These are phyloP conservation scores for Nibea coibor DNA, from an alignment of 2,113 vertebrate genomes.

Conservation along the genomic window DNA sequence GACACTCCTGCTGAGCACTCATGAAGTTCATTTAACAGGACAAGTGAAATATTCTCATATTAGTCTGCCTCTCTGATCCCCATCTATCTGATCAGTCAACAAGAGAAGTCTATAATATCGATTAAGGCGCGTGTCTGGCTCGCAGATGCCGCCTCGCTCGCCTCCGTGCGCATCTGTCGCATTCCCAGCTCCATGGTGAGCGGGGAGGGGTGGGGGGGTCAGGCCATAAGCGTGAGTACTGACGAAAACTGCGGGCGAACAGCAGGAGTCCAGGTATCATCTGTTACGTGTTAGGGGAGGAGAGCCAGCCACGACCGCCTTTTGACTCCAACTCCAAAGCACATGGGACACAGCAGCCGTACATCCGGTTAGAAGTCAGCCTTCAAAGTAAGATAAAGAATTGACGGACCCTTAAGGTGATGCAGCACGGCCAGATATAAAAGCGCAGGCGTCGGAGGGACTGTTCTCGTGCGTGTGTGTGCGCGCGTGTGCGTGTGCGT, in stretches of 20 bases:
- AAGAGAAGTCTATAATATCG: background rate
- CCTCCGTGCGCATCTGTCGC: background rate
- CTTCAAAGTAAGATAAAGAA: slow-evolving; percentile 27
- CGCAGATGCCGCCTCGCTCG: no score
- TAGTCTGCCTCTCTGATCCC: background rate
- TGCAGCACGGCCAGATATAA: background rate
- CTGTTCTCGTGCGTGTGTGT: background rate
- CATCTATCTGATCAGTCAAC: background rate
- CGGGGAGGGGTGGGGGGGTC: rapidly evolving
- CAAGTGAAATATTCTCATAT: background rate
- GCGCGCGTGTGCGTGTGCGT: background rate
- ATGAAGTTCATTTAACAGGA: background rate
- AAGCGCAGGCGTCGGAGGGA: background rate
- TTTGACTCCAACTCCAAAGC: background rate
- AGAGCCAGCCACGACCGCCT: background rate
- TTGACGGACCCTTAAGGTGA: background rate
- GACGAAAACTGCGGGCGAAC: background rate
- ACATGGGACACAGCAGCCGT: background rate
- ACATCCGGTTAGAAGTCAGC: background rate
- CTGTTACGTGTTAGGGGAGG: background rate
- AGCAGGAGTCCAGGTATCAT: background rate
- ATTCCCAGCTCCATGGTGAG: background rate
- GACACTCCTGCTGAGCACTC: background rate
- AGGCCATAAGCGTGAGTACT: background rate
- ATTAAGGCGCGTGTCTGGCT: background rate